Evolutionary conservation across 2,888 invertebrate species (phyloP).

Genomic region (Napeogenes sylphis): DNA sequence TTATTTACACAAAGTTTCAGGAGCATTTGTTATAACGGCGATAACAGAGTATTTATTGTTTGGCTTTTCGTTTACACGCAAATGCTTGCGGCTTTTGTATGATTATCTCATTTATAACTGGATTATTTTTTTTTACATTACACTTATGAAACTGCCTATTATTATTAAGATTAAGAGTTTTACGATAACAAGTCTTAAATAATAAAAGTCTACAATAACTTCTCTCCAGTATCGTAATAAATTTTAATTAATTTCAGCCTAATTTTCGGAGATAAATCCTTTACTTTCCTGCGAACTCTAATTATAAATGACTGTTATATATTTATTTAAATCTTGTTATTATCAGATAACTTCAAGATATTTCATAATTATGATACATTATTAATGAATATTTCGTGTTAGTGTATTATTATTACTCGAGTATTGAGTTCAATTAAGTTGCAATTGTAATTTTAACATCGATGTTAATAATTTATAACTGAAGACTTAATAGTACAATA

Average conservation of each 20-base stretch:
- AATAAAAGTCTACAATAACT: constrained; percentile 52
- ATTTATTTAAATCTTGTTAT: background rate
- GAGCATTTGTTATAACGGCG: constrained; percentile 74
- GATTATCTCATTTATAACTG: constrained; percentile 1
- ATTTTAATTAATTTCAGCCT: constrained; percentile 59
- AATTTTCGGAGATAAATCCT: constrained; percentile 44
- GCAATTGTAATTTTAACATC: too few species aligned
- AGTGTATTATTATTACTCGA: background rate
- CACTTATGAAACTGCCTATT: too few species aligned
- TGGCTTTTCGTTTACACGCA: constrained; percentile 62
- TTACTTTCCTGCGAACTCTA: constrained; percentile 47
- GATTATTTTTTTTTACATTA: too few species aligned
- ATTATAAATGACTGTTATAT: constrained; percentile 49
- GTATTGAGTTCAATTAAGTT: too few species aligned
- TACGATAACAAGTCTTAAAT: too few species aligned
- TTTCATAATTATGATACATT: background rate
- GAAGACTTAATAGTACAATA: too few species aligned
- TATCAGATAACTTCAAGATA: background rate
- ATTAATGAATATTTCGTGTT: background rate
- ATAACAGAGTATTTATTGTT: constrained; percentile 74
- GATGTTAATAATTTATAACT: too few species aligned
- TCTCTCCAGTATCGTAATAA: constrained; percentile 68
- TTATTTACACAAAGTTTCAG: constrained; percentile 66
- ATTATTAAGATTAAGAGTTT: too few species aligned
- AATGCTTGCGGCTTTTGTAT: constrained; percentile 31